A percentile compares a stretch with the other conserved stretches of the same genome.
Evolutionary conservation across 2,113 vertebrate genomes (phyloP).

Genomic region (Condylura cristata): DNA sequence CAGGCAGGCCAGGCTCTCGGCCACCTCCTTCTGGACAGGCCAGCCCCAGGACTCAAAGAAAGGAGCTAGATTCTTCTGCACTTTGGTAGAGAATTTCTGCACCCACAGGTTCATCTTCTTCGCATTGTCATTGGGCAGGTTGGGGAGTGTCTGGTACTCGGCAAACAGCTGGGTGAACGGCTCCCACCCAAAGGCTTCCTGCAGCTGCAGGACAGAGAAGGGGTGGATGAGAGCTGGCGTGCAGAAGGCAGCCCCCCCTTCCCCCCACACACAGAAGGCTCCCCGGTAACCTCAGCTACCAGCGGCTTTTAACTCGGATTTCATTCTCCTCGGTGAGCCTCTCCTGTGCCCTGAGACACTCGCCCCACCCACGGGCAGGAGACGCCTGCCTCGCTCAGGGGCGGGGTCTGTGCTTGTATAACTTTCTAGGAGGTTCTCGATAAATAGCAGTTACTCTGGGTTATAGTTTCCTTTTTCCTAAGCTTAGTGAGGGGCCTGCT

Average conservation of each 20-base stretch:
- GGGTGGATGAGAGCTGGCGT: background rate
- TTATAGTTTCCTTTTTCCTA: too few species aligned
- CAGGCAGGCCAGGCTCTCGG: slow-evolving; percentile 81
- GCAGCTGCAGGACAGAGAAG: slow-evolving; percentile 81
- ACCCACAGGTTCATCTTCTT: slow-evolving; percentile 89
- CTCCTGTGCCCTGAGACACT: too few species aligned
- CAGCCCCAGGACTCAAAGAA: slow-evolving; percentile 91
- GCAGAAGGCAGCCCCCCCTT: background rate
- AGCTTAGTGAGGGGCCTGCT: too few species aligned
- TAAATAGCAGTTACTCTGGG: too few species aligned
- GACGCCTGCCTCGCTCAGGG: too few species aligned
- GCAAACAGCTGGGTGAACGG: slow-evolving; percentile 87
- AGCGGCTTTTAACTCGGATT: too few species aligned
- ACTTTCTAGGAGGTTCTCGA: too few species aligned
- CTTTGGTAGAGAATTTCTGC: slow-evolving; percentile 86
- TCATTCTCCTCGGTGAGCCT: too few species aligned
- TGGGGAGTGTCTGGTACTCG: slow-evolving; percentile 82
- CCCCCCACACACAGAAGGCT: too few species aligned
- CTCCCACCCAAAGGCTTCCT: slow-evolving; percentile 90
- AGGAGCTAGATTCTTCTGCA: slow-evolving; percentile 85
- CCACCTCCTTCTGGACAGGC: slow-evolving; percentile 83
- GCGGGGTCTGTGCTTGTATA: too few species aligned
- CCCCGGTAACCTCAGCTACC: too few species aligned
- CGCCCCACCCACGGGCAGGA: too few species aligned
- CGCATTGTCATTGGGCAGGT: slow-evolving; percentile 78